Evolutionary conservation across 2,113 vertebrate species (phyloP), one percentile per base, ranked within the genome.

Genomic region (Cyprinus carpio): DNA sequence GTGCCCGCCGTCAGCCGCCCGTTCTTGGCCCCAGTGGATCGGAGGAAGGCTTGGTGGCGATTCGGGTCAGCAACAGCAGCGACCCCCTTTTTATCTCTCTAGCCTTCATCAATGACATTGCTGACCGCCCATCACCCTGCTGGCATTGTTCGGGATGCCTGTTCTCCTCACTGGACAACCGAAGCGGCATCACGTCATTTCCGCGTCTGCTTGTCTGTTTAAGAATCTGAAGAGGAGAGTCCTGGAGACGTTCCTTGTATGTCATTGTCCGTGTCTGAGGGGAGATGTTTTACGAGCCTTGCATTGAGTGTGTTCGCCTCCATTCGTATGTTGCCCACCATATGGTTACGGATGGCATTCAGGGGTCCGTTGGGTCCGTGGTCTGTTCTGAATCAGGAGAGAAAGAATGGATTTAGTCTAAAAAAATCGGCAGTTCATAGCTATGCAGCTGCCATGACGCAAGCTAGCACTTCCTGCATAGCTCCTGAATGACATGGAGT

Each of bases 1-100:
- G 92, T n/a, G 92, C 93, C 2, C 92, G 88, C 2, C 90, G 25
- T 80, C 85, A 93, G 16, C 91, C 93, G 4, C 90, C 87, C 16
- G 86, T 92, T 87, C 89, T 95, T 90, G 94, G 91, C 79, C 87
- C 93, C 91, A 91, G 94, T 88, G 94, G 94, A 91, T 95, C 94
- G 82, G 94, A 94, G 90, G 94, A 95, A 86, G 94, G 94, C 91
- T 94, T 95, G 91, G 90, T 95, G 91, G 92, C 91, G 85, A 93
- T 93, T 71, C 94, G 94, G 94, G 94, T 95, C 94, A 95, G 94
- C 92, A 91, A 91, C 91, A 87, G 64, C 87, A 23, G 58, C 74
- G 83, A 62, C 86, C 84, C 72, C 60, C 76, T 27, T 60, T 81
- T 58, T 8, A 58, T 51, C 16, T 54, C 64, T 82, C 27, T 82